phyloP scores from a whole-genome alignment of 2,797 vertebrate genomes.

The Galagoides demidoff region DNA sequence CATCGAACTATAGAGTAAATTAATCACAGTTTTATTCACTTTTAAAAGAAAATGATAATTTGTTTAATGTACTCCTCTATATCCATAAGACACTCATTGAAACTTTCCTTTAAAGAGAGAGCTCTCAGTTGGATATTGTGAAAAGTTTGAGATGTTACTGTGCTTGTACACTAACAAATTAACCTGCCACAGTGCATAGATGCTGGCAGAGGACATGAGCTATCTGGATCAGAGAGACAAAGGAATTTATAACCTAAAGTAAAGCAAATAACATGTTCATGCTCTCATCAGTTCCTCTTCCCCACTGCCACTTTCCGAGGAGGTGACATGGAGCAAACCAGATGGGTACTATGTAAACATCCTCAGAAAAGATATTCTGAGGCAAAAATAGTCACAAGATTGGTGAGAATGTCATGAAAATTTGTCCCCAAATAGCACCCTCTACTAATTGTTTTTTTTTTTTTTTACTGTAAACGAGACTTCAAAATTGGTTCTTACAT shows the following conservation, averaged over 20 bases:
- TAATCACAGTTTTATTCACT: conserved; percentile 1
- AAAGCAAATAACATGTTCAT: not conserved
- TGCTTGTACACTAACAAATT: not conserved
- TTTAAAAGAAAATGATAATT: not conserved
- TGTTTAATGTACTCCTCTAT: not conserved
- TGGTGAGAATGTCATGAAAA: not conserved
- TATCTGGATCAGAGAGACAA: not conserved
- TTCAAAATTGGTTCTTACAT: not conserved
- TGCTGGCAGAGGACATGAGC: not conserved
- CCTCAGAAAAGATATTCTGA: not conserved
- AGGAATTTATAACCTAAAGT: not conserved
- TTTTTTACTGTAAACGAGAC: not conserved
- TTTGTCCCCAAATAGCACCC: accelerated
- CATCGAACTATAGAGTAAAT: not conserved
- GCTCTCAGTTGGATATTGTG: not conserved
- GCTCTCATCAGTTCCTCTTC: not conserved
- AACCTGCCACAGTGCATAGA: not conserved
- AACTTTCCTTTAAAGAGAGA: not conserved
- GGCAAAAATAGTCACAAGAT: not conserved
- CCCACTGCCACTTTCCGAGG: accelerated
- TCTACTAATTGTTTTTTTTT: not conserved
- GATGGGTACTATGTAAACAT: not conserved
- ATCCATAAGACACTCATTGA: not conserved
- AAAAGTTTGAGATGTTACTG: not conserved
- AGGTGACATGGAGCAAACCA: not conserved